A percentile compares a stretch with the other conserved stretches of the same genome.
These are phyloP conservation scores for Incurvaria masculella DNA, from an alignment of 2,888 invertebrate genomes.

Conservation along the genomic window DNA sequence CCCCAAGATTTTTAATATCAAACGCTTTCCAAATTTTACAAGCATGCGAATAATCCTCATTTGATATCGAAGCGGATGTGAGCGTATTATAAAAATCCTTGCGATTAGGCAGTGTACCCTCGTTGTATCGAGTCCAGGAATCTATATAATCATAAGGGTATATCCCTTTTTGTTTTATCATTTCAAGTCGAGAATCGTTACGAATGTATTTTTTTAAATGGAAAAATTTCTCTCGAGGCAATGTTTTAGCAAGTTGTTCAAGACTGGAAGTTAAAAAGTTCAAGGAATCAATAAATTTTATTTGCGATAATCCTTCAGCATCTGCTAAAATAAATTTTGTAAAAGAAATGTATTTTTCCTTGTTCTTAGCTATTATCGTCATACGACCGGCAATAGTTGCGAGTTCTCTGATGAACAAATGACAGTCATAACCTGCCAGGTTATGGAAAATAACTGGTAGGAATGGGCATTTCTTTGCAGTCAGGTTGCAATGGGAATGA, in stretches of 20 bases:
- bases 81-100: constrained; percentile 4
- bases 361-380: constrained; percentile 7
- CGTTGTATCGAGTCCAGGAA: constrained; percentile 8
- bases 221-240: constrained; percentile 3
- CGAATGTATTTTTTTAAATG: constrained; percentile 4
- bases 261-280: constrained; percentile 9
- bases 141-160: constrained; percentile 11
- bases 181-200: constrained; percentile 5
- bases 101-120: constrained; percentile 4
- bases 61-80: not conserved
- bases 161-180: constrained; percentile 7
- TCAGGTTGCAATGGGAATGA: constrained; percentile 15
- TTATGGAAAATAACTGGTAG: constrained; percentile 18
- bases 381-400: constrained; percentile 1
- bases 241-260: constrained; percentile 8
- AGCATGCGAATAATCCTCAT: not conserved
- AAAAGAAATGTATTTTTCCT: constrained; percentile 11
- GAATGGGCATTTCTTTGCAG: constrained; percentile 10
- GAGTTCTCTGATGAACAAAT: constrained; percentile 12
- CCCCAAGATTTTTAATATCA: constrained; percentile 6
- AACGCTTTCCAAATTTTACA: constrained; percentile 8
- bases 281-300: constrained; percentile 6
- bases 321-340: constrained; percentile 5
- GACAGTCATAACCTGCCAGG: constrained; percentile 16
- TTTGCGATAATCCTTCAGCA: not conserved